A percentile compares a stretch with the other conserved stretches of the same genome.
These are phyloP conservation scores for Phthorimaea operculella DNA, from an alignment of 1,140 invertebrate genomes.

Conservation along the genomic window DNA sequence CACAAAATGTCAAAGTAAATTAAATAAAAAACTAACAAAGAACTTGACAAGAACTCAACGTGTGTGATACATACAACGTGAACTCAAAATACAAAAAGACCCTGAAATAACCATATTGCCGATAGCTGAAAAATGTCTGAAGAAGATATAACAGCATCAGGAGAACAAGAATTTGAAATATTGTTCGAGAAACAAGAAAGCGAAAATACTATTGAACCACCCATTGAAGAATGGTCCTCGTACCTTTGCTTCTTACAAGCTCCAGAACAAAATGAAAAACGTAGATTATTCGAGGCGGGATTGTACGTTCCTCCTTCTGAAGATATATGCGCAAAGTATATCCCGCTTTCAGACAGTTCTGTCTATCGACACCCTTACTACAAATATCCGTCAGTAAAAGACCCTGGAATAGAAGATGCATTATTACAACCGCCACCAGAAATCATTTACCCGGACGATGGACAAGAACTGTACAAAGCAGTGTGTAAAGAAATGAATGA, in stretches of 20 bases:
- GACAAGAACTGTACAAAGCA: constrained; percentile 44
- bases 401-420: constrained; percentile 61
- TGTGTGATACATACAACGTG: too few relatives aligned
- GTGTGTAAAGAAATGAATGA: constrained; percentile 46
- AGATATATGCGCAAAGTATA: constrained; percentile 43
- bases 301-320: constrained; percentile 38
- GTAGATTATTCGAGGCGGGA: constrained; percentile 13
- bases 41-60: too few relatives aligned
- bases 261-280: background rate
- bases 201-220: constrained; percentile 19
- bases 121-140: too few relatives aligned
- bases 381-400: constrained; percentile 55
- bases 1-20: too few relatives aligned
- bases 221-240: constrained; percentile 49
- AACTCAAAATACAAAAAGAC: too few relatives aligned
- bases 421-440: constrained; percentile 44
- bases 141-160: too few relatives aligned
- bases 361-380: constrained; percentile 58
- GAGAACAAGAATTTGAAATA: too few relatives aligned
- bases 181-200: too few relatives aligned
- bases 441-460: constrained; percentile 41
- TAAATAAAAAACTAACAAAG: too few relatives aligned
- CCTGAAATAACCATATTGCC: too few relatives aligned
- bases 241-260: constrained; percentile 8
- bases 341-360: constrained; percentile 57